Evolutionary conservation across 2,888 invertebrate genomes (phyloP), one percentile per base, ranked within the genome.

Genomic region (Heteromurus nitidus): DNA sequence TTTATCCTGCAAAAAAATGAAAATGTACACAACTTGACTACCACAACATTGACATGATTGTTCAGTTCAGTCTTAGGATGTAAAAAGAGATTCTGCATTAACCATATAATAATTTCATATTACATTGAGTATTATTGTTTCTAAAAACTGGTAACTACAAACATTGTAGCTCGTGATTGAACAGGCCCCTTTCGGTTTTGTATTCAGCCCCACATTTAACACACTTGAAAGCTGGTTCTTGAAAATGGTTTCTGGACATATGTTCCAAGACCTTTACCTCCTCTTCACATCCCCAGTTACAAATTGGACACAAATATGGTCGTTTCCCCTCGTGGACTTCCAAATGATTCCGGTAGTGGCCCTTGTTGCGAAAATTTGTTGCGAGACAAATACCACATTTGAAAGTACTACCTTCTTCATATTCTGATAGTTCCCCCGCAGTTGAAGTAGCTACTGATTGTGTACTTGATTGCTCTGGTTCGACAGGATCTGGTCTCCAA

Each of bases 311-410:
- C 2, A 62, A 30, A 18, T 30, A 55, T 3, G 55, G 55, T 55
- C 24, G 20, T n/a, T 62, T 62, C 30, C 62, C 62, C 18, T 62
- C 62, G 20, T 62, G 62, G 3, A 62, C 18, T 62, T 62, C 62
- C 7, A 62, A 30, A 18, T 62, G 62, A 31, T 62, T 62, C 18
- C 7, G 13, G 9, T 30, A 30, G 31, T 30, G 62, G n/a, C n/a
- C 2, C 7, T 28, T 18, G 18, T 30, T 62, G 2, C 31, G 7
- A 30, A 62, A 62, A n/a, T 9, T 18, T 9, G 30, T 31, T 18
- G 13, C 7, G 3, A n/a, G 7, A 18, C 62, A 62, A 62, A 30
- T 11, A 18, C n/a, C 7, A 30, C 62, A 62, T 36, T 36, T 13
- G 5, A 36, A 36, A 9, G 13, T 36, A 5, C 36, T 36, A 9